Evolutionary conservation across 2,888 invertebrate genomes (phyloP).

Genomic region (Muschampia plurimacula): DNA sequence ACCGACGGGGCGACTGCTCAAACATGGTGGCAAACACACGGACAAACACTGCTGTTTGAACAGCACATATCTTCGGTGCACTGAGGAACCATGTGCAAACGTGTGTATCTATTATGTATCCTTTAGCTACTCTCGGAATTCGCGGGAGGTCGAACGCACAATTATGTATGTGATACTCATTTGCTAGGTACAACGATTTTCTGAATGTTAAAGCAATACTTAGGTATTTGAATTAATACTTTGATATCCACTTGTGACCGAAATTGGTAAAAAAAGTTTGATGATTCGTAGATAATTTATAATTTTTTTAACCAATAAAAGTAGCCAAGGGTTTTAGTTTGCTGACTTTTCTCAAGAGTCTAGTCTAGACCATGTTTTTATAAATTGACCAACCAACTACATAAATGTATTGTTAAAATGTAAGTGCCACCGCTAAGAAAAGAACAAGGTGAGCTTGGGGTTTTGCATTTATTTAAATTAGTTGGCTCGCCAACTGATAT

Average conservation of each 20-base stretch:
- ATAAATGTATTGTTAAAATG: neutral
- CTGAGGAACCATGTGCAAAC: slow-evolving; percentile 17
- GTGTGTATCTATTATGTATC: too few relatives aligned
- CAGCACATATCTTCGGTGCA: slow-evolving; percentile 50
- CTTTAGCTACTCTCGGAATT: slow-evolving; percentile 14
- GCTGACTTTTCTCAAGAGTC: too few relatives aligned
- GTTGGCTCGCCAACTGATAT: slow-evolving; percentile 9
- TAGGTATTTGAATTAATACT: too few relatives aligned
- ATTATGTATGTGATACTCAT: neutral
- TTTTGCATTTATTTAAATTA: slow-evolving; percentile 31
- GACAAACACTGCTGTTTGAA: slow-evolving; percentile 50
- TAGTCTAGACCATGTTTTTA: too few relatives aligned
- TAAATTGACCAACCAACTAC: neutral
- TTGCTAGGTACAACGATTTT: too few relatives aligned
- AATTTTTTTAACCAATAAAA: too few relatives aligned
- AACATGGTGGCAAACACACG: slow-evolving; percentile 48
- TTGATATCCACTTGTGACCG: too few relatives aligned
- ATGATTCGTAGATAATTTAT: too few relatives aligned
- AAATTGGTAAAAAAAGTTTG: too few relatives aligned
- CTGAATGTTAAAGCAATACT: too few relatives aligned
- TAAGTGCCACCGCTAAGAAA: neutral
- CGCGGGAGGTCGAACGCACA: slow-evolving; percentile 3
- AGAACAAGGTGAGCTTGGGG: neutral
- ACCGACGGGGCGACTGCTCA: slow-evolving; percentile 49
- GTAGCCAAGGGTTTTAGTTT: too few relatives aligned